These are phyloP conservation scores for Hofmannophila pseudospretella DNA, from an alignment of 2,888 invertebrate genomes.

Conservation along the genomic window DNA sequence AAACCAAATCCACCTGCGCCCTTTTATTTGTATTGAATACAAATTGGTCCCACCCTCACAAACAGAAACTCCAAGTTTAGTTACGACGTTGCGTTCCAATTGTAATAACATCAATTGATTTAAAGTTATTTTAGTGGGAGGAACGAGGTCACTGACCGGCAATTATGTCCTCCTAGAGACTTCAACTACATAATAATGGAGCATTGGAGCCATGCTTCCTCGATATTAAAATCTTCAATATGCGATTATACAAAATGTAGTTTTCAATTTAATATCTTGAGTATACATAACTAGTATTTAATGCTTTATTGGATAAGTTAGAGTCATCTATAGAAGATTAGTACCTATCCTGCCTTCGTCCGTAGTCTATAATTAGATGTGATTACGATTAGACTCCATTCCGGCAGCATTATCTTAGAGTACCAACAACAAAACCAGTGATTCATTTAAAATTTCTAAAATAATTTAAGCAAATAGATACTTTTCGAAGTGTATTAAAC, in stretches of 20 bases:
- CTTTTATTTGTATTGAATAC: slow-evolving; percentile 29
- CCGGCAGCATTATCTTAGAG: background rate
- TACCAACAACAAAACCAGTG: background rate
- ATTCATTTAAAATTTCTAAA: slow-evolving; percentile 3
- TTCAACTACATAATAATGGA: slow-evolving; percentile 26
- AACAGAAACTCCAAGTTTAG: slow-evolving; percentile 41
- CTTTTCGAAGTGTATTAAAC: slow-evolving; percentile 57
- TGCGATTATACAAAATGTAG: background rate
- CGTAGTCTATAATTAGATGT: background rate
- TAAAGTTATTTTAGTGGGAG: slow-evolving; percentile 74
- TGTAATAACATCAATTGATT: slow-evolving; percentile 77
- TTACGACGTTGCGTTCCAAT: slow-evolving; percentile 64
- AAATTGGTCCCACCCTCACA: slow-evolving; percentile 32
- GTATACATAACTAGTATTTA: background rate
- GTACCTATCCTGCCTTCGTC: background rate
- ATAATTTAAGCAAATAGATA: slow-evolving; percentile 41
- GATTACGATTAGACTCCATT: background rate
- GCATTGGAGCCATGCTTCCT: slow-evolving; percentile 10
- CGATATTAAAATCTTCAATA: slow-evolving; percentile 9
- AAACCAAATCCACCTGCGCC: slow-evolving; percentile 43
- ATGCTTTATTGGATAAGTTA: background rate
- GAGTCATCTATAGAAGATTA: background rate
- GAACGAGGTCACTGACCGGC: slow-evolving; percentile 72
- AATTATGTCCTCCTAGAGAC: slow-evolving; percentile 72
- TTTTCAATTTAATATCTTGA: background rate